Evolutionary conservation across 2,113 vertebrate species (phyloP).

Genomic region (Pelvicachromis taeniatus): DNA sequence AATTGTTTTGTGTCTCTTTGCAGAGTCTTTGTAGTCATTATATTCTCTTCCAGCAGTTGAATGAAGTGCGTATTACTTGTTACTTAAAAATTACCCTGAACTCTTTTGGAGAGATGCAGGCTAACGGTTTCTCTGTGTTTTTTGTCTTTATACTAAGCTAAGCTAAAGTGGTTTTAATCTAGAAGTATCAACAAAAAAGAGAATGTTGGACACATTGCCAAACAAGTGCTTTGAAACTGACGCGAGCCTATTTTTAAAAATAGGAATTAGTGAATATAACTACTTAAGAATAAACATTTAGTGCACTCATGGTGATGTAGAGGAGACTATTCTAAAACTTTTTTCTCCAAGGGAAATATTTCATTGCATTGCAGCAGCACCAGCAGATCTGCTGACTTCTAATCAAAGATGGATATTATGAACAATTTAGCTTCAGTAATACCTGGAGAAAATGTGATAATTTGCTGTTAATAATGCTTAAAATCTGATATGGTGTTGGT

Average conservation of each 20-base stretch:
- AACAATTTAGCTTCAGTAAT: neutral
- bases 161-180: neutral
- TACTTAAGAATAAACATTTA: neutral
- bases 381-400: neutral
- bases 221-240: neutral
- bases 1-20: neutral
- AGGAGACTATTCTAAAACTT: neutral
- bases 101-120: too few relatives aligned
- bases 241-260: neutral
- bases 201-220: neutral
- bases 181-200: accelerated
- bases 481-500: neutral
- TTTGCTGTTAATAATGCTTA: neutral
- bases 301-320: neutral
- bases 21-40: neutral
- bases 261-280: neutral
- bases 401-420: neutral
- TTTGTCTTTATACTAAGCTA: neutral
- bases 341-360: neutral
- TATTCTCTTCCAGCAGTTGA: neutral
- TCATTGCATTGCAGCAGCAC: neutral
- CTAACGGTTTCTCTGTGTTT: neutral
- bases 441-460: accelerated
- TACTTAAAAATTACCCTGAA: neutral
- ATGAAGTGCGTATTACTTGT: neutral